A percentile compares a stretch with the other conserved stretches of the same genome.
Conservation (phyloP, 1,140 invertebrate genomes). For the Pogonus chalceus region DNA sequence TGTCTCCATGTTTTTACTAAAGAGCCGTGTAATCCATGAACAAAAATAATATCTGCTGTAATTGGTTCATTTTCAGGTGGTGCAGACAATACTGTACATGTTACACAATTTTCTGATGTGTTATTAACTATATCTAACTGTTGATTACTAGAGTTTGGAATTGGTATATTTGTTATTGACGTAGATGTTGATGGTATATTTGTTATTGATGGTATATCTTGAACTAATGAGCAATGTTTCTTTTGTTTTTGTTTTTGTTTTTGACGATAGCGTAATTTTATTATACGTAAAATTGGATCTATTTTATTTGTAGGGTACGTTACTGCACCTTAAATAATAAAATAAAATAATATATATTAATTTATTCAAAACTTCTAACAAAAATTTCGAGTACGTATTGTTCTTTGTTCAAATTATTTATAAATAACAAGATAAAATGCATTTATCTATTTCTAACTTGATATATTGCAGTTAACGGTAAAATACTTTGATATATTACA, state of each 20-base stretch:
- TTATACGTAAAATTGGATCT: constrained; percentile 30
- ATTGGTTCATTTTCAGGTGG: constrained; percentile 32
- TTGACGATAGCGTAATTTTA: constrained; percentile 26
- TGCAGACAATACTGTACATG: constrained; percentile 33
- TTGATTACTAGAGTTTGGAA: no score
- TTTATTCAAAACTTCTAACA: no score
- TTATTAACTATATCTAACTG: background rate
- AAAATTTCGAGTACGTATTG: no score
- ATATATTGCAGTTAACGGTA: no score
- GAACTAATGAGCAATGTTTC: background rate
- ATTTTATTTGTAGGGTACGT: constrained; percentile 21
- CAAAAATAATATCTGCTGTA: constrained; percentile 45
- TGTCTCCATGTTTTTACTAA: constrained; percentile 47
- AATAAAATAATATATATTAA: no score
- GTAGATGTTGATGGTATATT: background rate
- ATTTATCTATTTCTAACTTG: no score
- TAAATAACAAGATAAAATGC: no score
- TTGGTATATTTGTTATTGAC: no score
- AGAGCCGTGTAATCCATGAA: constrained; percentile 48
- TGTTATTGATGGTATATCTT: background rate
- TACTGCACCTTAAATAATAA: constrained; percentile 25
- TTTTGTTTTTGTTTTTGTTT: background rate
- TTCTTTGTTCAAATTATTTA: no score
- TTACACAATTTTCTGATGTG: constrained; percentile 29
- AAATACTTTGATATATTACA: no score